Evolutionary conservation across 23 tunicate species (phyloP), one percentile per base, ranked within the genome.

Genomic region (Styela plicata): DNA sequence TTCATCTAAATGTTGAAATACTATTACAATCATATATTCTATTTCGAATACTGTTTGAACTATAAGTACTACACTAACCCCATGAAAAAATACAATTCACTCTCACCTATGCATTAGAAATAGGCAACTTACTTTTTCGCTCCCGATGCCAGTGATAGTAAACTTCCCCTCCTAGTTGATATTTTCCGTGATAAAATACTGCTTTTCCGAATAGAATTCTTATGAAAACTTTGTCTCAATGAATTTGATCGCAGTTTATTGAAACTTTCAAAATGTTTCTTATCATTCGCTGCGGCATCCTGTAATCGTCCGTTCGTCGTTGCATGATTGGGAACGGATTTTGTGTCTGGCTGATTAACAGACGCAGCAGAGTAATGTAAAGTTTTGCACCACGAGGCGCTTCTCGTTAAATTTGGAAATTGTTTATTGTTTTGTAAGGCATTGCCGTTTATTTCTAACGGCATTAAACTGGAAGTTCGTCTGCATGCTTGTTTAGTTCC

Each of bases 311-410:
- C 57, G 13, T 44, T 44, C 10, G 10, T 44, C 57, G 13, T 44
- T 44, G 13, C 57, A 44, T 44, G 7, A 44, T 44, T 44, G 57
- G 57, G 10, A 44, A 44, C 57, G 10, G 57, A 44, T 44, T 44
- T 44, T 44, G 57, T 13, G 57, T 71, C 77, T 7, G 36, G 13
- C 17, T 71, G 77, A 31, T 33, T 28, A 5, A 71, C 37, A 27
- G 77, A 71, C 24, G 36, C 34, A 13, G 34, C 35, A 7, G 77
- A 71, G 29, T 71, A 71, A 32, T 32, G 77, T 22, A 71, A 30
- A 17, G 32, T 71, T 32, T 71, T 71, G 37, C 77, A 71, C 77
- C 77, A 71, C 34, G 77, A 26, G 13, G 57, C 7, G 13, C 57
- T 44, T 44, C 13, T 44, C 13, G 10, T 44, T 13, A 44, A 5